A percentile compares a stretch with the other conserved stretches of the same genome.
Conservation (phyloP, 2,888 invertebrate species). For the Netelia virgata region DNA sequence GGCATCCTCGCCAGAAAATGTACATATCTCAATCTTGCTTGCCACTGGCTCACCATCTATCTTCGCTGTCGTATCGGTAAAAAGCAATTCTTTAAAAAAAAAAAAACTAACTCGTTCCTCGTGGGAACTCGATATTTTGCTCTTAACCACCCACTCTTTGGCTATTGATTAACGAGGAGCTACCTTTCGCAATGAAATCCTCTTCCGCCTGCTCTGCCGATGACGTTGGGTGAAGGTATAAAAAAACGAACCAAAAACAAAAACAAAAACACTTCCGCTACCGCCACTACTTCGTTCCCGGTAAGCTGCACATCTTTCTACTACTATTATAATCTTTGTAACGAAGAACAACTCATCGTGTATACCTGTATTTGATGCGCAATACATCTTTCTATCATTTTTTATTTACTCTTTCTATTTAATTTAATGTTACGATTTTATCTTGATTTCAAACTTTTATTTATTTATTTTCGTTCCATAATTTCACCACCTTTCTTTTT, state of each 20-base stretch:
- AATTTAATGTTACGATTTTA: conserved; percentile 53
- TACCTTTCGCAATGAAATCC: conserved; percentile 69
- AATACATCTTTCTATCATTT: conserved; percentile 76
- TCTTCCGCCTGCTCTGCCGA: conserved; percentile 76
- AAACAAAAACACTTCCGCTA: conserved; percentile 63
- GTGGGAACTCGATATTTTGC: conserved; percentile 26
- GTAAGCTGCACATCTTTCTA: conserved; percentile 79
- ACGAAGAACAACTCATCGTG: conserved; percentile 63
- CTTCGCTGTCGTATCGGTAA: background rate
- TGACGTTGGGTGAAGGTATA: conserved; percentile 82
- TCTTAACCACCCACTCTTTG: conserved; percentile 60
- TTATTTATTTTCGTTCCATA: conserved; percentile 57
- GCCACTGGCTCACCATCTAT: background rate
- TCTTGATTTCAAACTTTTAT: conserved; percentile 45
- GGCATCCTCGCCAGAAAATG: background rate
- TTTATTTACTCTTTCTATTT: conserved; percentile 52
- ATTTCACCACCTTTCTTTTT: conserved; percentile 66
- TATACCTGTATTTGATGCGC: conserved; percentile 82
- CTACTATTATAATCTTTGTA: conserved; percentile 70
- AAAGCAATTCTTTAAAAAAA: conserved; percentile 26
- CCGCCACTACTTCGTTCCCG: conserved; percentile 76
- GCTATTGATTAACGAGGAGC: conserved; percentile 81
- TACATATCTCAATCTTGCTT: background rate
- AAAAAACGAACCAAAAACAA: conserved; percentile 41
- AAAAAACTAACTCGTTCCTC: conserved; percentile 43